These are phyloP conservation scores for Apocheima hispidaria DNA, from an alignment of 2,888 invertebrate species.

Conservation along the genomic window DNA sequence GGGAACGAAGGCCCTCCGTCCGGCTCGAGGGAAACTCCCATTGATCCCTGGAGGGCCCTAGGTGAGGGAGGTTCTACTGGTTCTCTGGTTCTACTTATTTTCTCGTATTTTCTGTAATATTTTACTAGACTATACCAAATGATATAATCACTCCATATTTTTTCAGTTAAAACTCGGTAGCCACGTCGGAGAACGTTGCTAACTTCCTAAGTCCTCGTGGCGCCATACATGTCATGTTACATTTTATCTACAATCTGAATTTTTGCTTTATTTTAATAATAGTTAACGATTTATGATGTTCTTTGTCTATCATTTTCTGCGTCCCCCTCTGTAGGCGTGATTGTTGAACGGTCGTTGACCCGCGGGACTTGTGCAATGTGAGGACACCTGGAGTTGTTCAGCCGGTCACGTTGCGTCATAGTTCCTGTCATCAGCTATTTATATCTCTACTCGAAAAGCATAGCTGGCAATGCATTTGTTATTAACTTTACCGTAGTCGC, in stretches of 20 bases:
- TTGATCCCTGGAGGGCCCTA: no score
- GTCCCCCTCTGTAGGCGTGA: slow-evolving; percentile 54
- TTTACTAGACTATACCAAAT: no score
- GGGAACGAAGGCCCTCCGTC: no score
- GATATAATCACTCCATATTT: no score
- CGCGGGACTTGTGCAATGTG: slow-evolving; percentile 60
- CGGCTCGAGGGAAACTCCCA: no score
- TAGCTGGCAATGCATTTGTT: neutral
- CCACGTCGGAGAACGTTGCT: neutral
- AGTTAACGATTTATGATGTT: slow-evolving; percentile 36
- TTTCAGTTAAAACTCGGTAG: no score
- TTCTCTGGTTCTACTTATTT: no score
- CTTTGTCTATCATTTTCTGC: slow-evolving; percentile 61
- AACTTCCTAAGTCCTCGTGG: neutral
- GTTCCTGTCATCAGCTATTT: slow-evolving; percentile 48
- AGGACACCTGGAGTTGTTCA: slow-evolving; percentile 67
- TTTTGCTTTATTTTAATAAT: slow-evolving; percentile 12
- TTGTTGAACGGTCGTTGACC: slow-evolving; percentile 73
- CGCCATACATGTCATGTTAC: neutral
- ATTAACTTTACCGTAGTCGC: slow-evolving; percentile 8
- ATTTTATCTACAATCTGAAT: neutral
- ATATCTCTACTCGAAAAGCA: slow-evolving; percentile 21
- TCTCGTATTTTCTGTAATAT: no score
- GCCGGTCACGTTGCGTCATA: slow-evolving; percentile 60
- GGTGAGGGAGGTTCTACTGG: no score